Conservation (phyloP, 2,113 vertebrate genomes). For the Daboia siamensis region DNA sequence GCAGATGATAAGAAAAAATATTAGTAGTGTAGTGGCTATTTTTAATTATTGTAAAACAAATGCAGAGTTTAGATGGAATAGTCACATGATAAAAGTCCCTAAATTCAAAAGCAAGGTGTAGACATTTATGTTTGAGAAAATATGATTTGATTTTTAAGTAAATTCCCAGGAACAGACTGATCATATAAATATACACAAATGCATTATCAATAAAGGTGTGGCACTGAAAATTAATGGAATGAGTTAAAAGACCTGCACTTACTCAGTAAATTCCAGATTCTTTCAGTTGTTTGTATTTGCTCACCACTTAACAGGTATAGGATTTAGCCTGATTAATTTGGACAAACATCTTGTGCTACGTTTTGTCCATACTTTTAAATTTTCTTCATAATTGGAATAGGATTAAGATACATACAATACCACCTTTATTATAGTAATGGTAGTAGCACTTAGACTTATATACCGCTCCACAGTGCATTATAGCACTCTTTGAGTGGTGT, state of each 20-base stretch:
- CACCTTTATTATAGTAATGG: not conserved
- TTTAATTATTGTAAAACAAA: not conserved
- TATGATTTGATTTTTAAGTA: not conserved
- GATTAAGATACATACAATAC: not conserved
- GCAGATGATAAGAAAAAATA: constrained; percentile 3
- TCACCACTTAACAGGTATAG: not conserved
- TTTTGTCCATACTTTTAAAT: not conserved
- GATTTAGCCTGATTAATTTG: not conserved
- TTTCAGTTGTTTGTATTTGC: not conserved
- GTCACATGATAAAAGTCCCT: fast-evolving
- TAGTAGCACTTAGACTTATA: not conserved
- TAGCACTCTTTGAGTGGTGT: not conserved
- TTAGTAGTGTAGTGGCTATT: not conserved
- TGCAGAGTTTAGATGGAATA: not conserved
- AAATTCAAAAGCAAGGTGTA: not conserved
- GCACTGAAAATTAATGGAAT: not conserved
- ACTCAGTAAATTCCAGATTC: not conserved
- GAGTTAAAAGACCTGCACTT: not conserved
- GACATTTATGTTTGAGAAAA: not conserved
- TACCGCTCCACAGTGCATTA: not conserved
- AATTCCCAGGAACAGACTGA: not conserved
- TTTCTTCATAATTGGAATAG: not conserved
- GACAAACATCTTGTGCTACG: not conserved
- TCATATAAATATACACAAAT: not conserved
- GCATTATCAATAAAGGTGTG: not conserved